phyloP scores from a whole-genome alignment of 2,888 invertebrate genomes.

The Portevinia maculata region DNA sequence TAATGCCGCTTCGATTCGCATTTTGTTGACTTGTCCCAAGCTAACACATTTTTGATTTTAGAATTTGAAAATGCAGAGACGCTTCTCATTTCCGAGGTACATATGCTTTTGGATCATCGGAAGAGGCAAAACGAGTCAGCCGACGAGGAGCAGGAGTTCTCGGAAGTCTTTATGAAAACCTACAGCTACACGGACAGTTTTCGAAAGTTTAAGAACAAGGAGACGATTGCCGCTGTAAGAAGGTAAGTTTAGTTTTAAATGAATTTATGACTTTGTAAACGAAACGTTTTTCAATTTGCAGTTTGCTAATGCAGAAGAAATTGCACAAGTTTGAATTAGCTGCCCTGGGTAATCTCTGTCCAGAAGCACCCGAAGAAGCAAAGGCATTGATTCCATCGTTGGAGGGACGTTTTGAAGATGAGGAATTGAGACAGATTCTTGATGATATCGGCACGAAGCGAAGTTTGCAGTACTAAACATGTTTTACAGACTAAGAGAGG shows the following conservation, averaged over 20 bases:
- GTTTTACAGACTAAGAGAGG: slow-evolving; percentile 1
- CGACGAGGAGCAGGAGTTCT: slow-evolving; percentile 99
- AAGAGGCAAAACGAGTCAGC: slow-evolving; percentile 99
- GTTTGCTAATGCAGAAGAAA: slow-evolving; percentile 95
- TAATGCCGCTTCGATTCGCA: too few species aligned
- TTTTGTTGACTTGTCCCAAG: too few species aligned
- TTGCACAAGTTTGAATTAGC: slow-evolving; percentile 99
- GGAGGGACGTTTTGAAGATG: slow-evolving; percentile 98
- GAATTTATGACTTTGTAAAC: not conserved
- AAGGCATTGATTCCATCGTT: slow-evolving; percentile 98
- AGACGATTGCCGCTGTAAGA: slow-evolving; percentile 97
- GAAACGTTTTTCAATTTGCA: slow-evolving; percentile 82
- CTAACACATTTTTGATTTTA: slow-evolving; percentile 82
- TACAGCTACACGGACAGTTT: slow-evolving; percentile 97
- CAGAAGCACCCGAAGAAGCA: slow-evolving; percentile 99
- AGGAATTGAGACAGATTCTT: slow-evolving; percentile 96
- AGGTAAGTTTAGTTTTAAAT: slow-evolving; percentile 85
- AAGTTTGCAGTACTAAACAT: slow-evolving; percentile 94
- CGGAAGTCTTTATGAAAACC: slow-evolving; percentile 99
- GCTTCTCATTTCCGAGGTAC: slow-evolving; percentile 96
- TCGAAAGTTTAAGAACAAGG: slow-evolving; percentile 98
- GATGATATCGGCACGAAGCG: slow-evolving; percentile 99
- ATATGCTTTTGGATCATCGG: slow-evolving; percentile 97
- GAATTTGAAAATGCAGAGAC: slow-evolving; percentile 99
- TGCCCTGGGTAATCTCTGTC: slow-evolving; percentile 98